Evolutionary conservation across 2,113 vertebrate species (phyloP), one percentile per base, ranked within the genome.

Genomic region (Chaenocephalus aceratus): DNA sequence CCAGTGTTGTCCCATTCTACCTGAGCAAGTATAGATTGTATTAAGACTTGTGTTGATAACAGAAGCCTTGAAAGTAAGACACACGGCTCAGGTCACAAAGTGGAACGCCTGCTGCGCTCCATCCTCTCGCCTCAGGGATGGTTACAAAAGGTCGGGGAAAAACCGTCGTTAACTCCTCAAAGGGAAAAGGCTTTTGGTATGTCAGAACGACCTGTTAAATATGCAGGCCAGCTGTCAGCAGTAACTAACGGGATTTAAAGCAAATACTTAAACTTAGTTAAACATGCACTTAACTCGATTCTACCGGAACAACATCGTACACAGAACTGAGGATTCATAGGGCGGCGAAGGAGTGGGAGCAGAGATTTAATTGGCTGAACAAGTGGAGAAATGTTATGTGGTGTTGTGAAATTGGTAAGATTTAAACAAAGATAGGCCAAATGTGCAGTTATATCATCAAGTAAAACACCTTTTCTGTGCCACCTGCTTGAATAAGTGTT

Each of bases 151-250:
- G 77, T 79, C 23, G 9, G 26, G 48, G 46, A 80, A 41, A 87
- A 71, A 60, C 77, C 36, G 77, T 77, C 75, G 53, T 86, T 77
- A 85, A 72, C 79, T 76, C 67, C 58, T 85, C 62, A 85, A 64
- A 80, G 75, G 36, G 36, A 41, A 68, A 57, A 60, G 12, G 34
- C 10, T 36, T 64, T 63, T 4, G 45, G 49, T 0, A 74, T 63
- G 57, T 12, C 71, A 66, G 58, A 30, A 48, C 14, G 36, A 11
- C 68, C 49, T 16, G 71, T 79, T 65, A 49, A 13, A 3, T 46
- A 44, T 36, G 11, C 48, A 15, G 62, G 45, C 62, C 52, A 59
- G 60, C 23, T 60, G 34, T 36, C 48, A 51, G 69, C 13, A 13
- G 44, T 44, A 44, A 62, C 49, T 56, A 36, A 16, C 63, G 45